Percentiles rank a stretch among this genome's conserved stretches.
phyloP scores from a whole-genome alignment of 2,797 vertebrate species.

The Lacerta bilineata region DNA sequence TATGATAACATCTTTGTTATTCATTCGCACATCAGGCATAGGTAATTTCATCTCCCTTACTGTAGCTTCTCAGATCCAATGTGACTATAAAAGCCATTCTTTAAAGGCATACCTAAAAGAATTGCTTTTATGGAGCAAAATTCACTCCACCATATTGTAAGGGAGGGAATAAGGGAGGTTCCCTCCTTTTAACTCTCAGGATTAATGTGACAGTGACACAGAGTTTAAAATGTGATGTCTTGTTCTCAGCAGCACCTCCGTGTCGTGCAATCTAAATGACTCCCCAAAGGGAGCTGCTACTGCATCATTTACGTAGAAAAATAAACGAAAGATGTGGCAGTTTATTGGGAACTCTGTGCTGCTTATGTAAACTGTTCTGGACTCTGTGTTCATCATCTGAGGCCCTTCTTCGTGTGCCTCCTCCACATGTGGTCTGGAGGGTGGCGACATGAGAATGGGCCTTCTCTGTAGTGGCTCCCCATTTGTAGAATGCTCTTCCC shows the following conservation, averaged over 20 bases:
- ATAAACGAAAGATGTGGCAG: rapidly evolving
- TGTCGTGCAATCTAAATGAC: rapidly evolving
- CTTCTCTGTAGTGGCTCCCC: too few species aligned
- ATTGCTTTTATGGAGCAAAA: conserved; percentile 2
- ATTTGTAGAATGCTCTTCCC: too few species aligned
- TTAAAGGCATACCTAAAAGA: neutral
- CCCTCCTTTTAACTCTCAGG: neutral
- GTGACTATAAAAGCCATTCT: neutral
- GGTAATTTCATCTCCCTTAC: conserved; percentile 1
- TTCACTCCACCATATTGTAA: neutral
- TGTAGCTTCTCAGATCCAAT: neutral
- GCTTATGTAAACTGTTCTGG: too few species aligned
- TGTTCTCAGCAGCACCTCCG: neutral
- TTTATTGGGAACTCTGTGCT: too few species aligned
- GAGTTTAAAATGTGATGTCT: neutral
- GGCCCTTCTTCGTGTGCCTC: too few species aligned
- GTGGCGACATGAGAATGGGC: too few species aligned
- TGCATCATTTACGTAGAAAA: conserved; percentile 5
- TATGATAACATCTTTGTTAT: conserved; percentile 46
- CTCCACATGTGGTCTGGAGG: too few species aligned
- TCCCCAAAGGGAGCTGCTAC: neutral
- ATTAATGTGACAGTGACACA: neutral
- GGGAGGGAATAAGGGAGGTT: neutral
- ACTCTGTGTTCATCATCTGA: too few species aligned
- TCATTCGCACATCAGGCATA: conserved; percentile 45